phyloP scores from a whole-genome alignment of 2,113 vertebrate genomes.

The Mionectes macconnelli region DNA sequence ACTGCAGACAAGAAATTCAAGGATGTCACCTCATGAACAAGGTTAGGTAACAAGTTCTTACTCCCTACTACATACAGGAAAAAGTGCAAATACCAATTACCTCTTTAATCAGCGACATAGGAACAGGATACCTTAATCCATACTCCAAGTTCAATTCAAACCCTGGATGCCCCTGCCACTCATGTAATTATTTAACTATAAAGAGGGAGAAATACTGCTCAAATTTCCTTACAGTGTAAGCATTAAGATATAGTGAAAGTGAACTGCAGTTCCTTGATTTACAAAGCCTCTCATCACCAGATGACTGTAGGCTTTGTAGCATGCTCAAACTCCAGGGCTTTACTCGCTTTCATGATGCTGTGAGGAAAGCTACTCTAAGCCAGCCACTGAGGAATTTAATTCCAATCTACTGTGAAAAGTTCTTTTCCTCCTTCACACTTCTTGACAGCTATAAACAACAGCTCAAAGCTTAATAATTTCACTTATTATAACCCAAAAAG shows the following conservation, averaged over 20 bases:
- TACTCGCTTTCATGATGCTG: rapidly evolving
- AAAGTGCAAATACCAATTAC: not conserved
- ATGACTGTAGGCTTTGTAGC: not conserved
- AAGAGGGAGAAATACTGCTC: not conserved
- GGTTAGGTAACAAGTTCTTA: not conserved
- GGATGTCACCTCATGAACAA: not conserved
- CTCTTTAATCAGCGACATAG: not conserved
- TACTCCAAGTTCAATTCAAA: not conserved
- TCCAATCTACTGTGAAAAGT: not conserved
- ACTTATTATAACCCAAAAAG: not conserved
- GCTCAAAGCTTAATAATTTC: not conserved
- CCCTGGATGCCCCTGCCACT: not conserved
- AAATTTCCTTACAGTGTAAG: not conserved
- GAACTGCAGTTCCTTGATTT: not conserved
- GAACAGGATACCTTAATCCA: not conserved
- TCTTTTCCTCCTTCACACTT: not conserved
- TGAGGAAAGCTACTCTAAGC: not conserved
- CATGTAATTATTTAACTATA: not conserved
- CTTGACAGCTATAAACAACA: not conserved
- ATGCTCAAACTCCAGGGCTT: not conserved
- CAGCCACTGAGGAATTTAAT: rapidly evolving
- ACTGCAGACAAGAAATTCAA: not conserved
- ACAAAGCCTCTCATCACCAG: not conserved
- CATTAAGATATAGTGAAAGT: not conserved
- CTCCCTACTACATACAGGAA: not conserved